Evolutionary conservation across 2,888 invertebrate species (phyloP).

Genomic region (Portevinia maculata): DNA sequence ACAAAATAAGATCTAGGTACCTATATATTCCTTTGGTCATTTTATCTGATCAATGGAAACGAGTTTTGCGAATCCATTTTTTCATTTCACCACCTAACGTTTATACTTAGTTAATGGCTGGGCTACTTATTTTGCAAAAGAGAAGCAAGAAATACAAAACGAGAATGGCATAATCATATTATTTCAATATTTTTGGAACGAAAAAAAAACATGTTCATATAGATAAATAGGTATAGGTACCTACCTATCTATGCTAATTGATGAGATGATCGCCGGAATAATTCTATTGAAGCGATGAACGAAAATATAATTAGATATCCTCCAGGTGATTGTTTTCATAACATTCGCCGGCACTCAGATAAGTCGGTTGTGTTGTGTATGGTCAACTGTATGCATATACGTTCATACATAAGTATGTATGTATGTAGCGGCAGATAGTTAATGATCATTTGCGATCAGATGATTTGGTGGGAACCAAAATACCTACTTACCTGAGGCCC

Average conservation of each 20-base stretch:
- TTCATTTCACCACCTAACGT: conserved; percentile 1
- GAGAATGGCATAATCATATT: not conserved
- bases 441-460: too few species aligned
- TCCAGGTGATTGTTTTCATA: conserved; percentile 53
- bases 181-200: conserved; percentile 18
- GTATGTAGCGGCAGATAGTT: not conserved
- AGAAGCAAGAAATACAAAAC: not conserved
- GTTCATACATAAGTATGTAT: not conserved
- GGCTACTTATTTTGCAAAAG: conserved; percentile 2
- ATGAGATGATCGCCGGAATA: conserved; percentile 37
- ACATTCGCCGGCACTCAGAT: conserved; percentile 23
- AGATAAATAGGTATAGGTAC: too few species aligned
- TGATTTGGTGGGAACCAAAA: too few species aligned
- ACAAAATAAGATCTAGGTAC: not conserved
- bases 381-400: not conserved
- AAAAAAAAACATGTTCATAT: conserved; percentile 10
- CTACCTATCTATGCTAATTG: conserved; percentile 42
- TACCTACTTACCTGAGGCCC: too few species aligned
- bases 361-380: conserved; percentile 15
- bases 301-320: conserved; percentile 49
- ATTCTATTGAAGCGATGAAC: conserved; percentile 11
- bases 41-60: conserved; percentile 4
- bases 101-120: conserved; percentile 1
- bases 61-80: not conserved
- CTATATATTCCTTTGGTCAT: not conserved